phyloP scores from a whole-genome alignment of 2,113 vertebrate genomes.

The Microcebus tavaratra region DNA sequence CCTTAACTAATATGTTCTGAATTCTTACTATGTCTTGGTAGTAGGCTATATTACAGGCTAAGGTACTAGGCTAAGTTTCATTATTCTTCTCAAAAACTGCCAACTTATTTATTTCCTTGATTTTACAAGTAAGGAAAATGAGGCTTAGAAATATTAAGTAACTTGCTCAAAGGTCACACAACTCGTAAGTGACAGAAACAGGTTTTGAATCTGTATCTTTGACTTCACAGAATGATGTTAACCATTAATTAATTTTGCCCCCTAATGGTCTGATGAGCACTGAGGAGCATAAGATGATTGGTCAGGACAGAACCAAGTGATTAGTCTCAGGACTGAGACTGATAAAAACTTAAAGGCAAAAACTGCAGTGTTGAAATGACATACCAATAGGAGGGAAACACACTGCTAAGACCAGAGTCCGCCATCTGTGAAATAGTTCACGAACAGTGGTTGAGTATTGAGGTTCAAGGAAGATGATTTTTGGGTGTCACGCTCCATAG shows the following conservation, averaged over 20 bases:
- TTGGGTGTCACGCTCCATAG: neutral
- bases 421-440: neutral
- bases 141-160: neutral
- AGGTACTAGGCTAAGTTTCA: neutral
- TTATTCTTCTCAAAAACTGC: neutral
- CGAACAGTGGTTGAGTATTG: neutral
- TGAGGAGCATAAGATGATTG: neutral
- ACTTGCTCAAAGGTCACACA: neutral
- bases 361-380: neutral
- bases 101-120: neutral
- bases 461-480: neutral
- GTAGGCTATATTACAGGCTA: neutral
- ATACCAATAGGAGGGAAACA: neutral
- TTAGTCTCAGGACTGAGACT: neutral
- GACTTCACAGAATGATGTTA: neutral
- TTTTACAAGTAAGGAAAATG: neutral
- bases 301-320: neutral
- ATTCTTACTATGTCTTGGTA: neutral
- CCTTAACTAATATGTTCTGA: neutral
- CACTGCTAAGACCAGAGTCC: neutral
- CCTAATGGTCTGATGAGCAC: neutral
- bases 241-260: neutral
- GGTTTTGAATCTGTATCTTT: neutral
- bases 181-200: neutral
- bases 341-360: neutral